These are phyloP conservation scores for Hedychridium roseum DNA, from an alignment of 2,888 invertebrate genomes.

Conservation along the genomic window DNA sequence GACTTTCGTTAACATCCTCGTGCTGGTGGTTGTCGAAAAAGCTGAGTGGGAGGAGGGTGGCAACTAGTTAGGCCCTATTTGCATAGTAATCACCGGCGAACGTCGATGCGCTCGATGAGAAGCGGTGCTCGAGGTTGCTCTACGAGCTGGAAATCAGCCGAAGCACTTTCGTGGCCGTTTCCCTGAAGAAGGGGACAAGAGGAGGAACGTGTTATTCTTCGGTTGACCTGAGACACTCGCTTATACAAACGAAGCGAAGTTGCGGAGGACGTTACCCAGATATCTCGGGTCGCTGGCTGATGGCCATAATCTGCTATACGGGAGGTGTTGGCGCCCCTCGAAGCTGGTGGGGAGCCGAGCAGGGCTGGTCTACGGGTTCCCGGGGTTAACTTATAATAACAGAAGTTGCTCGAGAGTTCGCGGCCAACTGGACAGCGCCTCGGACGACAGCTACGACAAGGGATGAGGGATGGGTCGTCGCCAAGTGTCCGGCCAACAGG, in stretches of 20 bases:
- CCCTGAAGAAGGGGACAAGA: constrained; percentile 33
- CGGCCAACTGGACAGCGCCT: constrained; percentile 58
- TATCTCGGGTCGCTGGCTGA: constrained; percentile 59
- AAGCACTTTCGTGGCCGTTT: background rate
- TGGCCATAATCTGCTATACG: constrained; percentile 64
- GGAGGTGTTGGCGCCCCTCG: too few species aligned
- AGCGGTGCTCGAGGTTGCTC: background rate
- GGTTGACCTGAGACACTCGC: constrained; percentile 54
- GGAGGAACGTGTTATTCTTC: constrained; percentile 61
- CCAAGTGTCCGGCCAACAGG: constrained; percentile 61
- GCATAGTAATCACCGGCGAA: background rate
- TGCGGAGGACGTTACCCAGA: constrained; percentile 50
- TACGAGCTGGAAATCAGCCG: background rate
- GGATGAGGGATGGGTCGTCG: constrained; percentile 61
- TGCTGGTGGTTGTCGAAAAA: too few species aligned
- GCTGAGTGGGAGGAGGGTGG: too few species aligned
- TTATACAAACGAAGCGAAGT: constrained; percentile 58
- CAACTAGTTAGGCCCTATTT: too few species aligned
- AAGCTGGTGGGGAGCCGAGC: too few species aligned
- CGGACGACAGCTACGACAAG: constrained; percentile 50
- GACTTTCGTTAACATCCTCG: background rate
- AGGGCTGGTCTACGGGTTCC: constrained; percentile 17
- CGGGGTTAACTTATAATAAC: constrained; percentile 64
- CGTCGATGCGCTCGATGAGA: constrained; percentile 1
- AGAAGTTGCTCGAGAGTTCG: constrained; percentile 61